Evolutionary conservation across 2,888 invertebrate genomes (phyloP).

Genomic region (Yponomeuta cagnagella): DNA sequence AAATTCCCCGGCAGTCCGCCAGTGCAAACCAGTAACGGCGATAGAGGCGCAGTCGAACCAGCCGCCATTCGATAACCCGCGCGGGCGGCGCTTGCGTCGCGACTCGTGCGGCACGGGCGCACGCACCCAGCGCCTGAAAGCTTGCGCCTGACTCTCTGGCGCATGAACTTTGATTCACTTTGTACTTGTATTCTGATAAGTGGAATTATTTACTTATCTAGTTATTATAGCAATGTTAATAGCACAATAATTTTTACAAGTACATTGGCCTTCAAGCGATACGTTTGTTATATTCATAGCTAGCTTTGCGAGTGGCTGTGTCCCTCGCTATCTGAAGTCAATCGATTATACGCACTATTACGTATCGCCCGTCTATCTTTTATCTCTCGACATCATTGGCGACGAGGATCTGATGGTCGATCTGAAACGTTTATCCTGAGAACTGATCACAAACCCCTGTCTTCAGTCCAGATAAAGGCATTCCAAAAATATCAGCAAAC

Average conservation of each 20-base stretch:
- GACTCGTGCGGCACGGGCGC: background rate
- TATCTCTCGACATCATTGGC: too few relatives aligned
- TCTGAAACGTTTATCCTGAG: too few relatives aligned
- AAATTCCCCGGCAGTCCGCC: background rate
- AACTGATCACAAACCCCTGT: too few relatives aligned
- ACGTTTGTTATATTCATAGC: background rate
- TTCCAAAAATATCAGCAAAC: too few relatives aligned
- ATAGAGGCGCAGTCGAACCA: conserved; percentile 11
- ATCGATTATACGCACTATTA: too few relatives aligned
- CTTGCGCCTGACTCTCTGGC: background rate
- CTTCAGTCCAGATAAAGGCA: too few relatives aligned
- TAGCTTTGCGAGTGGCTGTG: too few relatives aligned
- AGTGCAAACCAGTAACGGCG: conserved; percentile 4
- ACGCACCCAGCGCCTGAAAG: conserved; percentile 8
- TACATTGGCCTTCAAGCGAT: background rate
- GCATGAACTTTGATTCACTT: background rate
- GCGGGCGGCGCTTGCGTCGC: conserved; percentile 1
- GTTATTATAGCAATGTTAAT: background rate
- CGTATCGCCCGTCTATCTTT: too few relatives aligned
- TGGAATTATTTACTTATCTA: background rate
- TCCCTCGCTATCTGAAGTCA: too few relatives aligned
- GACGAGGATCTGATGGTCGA: too few relatives aligned
- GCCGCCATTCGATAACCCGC: conserved; percentile 15
- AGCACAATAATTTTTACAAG: background rate
- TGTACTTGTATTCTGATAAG: background rate